Conservation (phyloP, 1,140 invertebrate genomes). For the Macrocentrus cingulum region DNA sequence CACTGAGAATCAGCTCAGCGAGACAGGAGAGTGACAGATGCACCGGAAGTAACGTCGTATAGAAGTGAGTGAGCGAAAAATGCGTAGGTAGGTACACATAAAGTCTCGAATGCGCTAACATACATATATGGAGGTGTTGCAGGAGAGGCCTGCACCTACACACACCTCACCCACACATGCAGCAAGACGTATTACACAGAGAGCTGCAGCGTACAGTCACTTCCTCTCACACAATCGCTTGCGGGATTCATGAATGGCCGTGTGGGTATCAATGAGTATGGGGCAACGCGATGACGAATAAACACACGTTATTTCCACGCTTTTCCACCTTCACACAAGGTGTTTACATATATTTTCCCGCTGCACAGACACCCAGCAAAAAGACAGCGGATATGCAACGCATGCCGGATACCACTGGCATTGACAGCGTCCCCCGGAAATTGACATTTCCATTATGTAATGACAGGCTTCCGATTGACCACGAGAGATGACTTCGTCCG, state of each 20-base stretch:
- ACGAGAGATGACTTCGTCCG: conserved; percentile 19
- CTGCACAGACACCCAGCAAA: not conserved
- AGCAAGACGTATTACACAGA: too few relatives aligned
- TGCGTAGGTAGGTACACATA: conserved; percentile 17
- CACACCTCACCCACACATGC: conserved; percentile 7
- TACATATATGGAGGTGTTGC: conserved; percentile 18
- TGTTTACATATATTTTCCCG: too few relatives aligned
- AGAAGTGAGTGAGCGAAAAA: conserved; percentile 13
- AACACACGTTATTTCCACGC: not conserved
- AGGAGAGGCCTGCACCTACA: conserved; percentile 14
- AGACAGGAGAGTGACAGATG: conserved; percentile 15
- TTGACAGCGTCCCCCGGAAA: conserved; percentile 26
- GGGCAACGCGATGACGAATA: conserved; percentile 1
- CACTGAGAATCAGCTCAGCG: not conserved
- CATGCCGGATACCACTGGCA: conserved; percentile 14
- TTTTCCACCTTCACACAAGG: conserved; percentile 9
- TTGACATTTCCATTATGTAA: conserved; percentile 30
- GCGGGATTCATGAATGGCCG: conserved; percentile 30
- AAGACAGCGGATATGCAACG: not conserved
- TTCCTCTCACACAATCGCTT: conserved; percentile 25
- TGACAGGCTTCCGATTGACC: conserved; percentile 27
- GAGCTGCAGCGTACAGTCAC: conserved; percentile 8
- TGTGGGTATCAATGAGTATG: conserved; percentile 30
- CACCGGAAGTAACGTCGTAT: conserved; percentile 20
- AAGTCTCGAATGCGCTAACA: conserved; percentile 7